Base-by-base conservation (phyloP, 1,140 invertebrate species). In the Solen grandis region DNA sequence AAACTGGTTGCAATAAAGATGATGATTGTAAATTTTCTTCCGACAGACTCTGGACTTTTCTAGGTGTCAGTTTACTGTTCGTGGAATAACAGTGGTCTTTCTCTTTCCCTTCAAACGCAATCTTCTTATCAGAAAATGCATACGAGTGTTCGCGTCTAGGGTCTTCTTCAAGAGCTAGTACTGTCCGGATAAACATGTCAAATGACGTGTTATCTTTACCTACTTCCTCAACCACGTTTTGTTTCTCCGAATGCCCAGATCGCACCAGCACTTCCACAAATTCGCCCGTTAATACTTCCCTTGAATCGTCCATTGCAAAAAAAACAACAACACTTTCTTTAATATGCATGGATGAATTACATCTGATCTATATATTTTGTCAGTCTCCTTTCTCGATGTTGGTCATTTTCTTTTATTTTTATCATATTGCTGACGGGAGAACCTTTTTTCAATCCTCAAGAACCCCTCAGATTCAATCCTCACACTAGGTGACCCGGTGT, bases 11-110 rank as follows among this genome's bases (percentile, higher is more conserved):
- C 29, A 10, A 8, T 46, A 46, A 46, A 10, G 66, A 1, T 0
- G 70, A 36, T 2, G 13, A 19, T 4, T 46, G 33, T 13, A 65
- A 29, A 35, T 76, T 54, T 33, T 65, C 57, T 52, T 63, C 46
- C 8, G 73, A 65, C 5, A 76, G 31, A 65, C 46, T 76, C 65
- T 38, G 27, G 8, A 54, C 29, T 65, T 63, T 65, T 14, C 62
- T 31, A 19, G 59, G 70, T 13, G 41, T 31, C 5, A 72, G 35
- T 65, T 35, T 50, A 22, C 59, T 52, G 27, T 54, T 27, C 35
- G 38, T 60, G 14, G 46, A 62, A 65, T 76, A 76, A 36, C 73
- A 54, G 25, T 76, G 73, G 55, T 76, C 73, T 54, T 76, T 76
- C 36, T 76, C 46, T 31, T 35, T 65, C 1, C 60, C 25, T 5